Base-by-base conservation (phyloP, 30 jellyfish, hydroid and myxozoan species). In the Turritopsis rubra region DNA sequence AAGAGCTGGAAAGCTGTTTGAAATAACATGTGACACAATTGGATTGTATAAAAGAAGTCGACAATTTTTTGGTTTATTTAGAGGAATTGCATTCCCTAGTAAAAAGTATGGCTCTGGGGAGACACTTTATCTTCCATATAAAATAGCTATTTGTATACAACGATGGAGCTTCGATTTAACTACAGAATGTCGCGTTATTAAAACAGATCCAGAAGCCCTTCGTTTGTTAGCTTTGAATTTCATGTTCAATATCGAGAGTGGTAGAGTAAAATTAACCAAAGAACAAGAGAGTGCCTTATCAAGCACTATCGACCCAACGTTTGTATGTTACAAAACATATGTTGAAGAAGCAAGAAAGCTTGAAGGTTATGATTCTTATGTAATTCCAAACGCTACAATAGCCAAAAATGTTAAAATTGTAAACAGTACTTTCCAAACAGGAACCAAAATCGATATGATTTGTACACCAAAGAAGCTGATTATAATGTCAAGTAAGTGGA, bases 121-220 rank as follows among this genome's bases (percentile, higher is more conserved):
- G 74, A 71, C 84, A 7, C 84, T 91, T 23, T 83, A 70, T 31
- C 73, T 88, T 8, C 97, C 97, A 13, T 86, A 85, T 72, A 81
- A 81, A 72, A 52, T 31, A 17, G 82, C 88, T 53, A 83, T 91
- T n/a, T 83, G 96, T 18, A 54, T 91, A 1, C 97, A 75, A 27
- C 79, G 80, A 65, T 91, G 97, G 97, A 86, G 92, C 1, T 91
- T 91, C 74, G 97, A 91, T 70, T 86, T 91, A 5, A 82, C 83
- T 20, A 83, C 52, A 21, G 97, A 91, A 79, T 86, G 89, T 53
- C 83, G 81, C 73, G 85, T 85, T 28, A 86, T 91, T 5, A 86
- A 74, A 74, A 91, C 94, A 18, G 97, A 91, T 82, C 75, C 81
- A 4, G 87, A 80, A 24, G 95, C 96, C 29, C 29, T 86, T 28